Conservation (phyloP, 2,797 vertebrate species). For the Sorex maritimensis region DNA sequence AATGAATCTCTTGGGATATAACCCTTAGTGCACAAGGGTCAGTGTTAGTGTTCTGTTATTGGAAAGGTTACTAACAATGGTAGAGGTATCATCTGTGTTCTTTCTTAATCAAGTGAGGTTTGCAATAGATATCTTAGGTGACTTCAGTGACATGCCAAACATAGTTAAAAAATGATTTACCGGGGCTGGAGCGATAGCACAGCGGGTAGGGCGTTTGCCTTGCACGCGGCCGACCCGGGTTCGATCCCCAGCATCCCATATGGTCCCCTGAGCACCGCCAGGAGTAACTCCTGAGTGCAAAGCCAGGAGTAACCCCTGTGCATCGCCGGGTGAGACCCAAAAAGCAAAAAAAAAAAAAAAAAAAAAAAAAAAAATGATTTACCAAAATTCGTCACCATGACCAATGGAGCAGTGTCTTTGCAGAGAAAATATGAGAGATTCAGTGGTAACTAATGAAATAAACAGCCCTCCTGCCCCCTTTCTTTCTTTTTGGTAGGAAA, state of each 20-base stretch:
- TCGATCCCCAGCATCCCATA: too few species aligned
- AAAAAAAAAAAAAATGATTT: neutral
- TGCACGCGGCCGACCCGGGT: too few species aligned
- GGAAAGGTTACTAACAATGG: conserved; percentile 42
- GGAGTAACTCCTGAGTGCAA: too few species aligned
- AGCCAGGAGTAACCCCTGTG: too few species aligned
- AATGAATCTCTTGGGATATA: conserved; percentile 66
- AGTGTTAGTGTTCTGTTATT: neutral
- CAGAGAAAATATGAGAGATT: too few species aligned
- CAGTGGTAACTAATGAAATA: neutral
- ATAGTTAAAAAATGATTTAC: neutral
- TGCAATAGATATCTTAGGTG: neutral
- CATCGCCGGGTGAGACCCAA: too few species aligned
- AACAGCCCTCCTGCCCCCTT: neutral
- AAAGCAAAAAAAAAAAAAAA: too few species aligned
- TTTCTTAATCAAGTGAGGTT: neutral
- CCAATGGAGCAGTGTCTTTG: neutral
- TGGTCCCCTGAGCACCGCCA: too few species aligned
- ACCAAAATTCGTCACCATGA: neutral
- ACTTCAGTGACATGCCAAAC: neutral
- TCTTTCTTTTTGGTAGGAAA: too few species aligned
- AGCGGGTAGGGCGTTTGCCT: too few species aligned
- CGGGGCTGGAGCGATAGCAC: too few species aligned
- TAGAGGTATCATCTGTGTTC: neutral
- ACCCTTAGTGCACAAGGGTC: conserved; percentile 44